Conservation (phyloP, 2,888 invertebrate species). For the Thelaira solivaga region DNA sequence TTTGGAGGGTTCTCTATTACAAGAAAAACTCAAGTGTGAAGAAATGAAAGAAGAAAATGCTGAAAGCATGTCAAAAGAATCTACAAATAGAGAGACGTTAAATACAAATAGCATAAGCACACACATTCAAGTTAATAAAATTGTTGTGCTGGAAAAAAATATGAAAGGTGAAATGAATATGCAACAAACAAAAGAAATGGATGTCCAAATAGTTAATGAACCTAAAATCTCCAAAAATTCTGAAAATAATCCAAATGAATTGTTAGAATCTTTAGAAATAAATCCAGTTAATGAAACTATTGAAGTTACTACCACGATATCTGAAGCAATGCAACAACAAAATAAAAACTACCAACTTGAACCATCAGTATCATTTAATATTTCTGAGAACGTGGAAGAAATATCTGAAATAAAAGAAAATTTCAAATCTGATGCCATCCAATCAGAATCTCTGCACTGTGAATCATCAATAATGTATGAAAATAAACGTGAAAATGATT, state of each 20-base stretch:
- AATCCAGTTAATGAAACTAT: neutral
- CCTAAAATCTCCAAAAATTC: neutral
- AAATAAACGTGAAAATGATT: slow-evolving; percentile 13
- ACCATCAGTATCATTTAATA: neutral
- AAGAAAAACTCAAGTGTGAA: slow-evolving; percentile 4
- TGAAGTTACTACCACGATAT: too few relatives aligned
- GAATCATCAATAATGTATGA: neutral
- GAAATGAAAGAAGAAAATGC: slow-evolving; percentile 16
- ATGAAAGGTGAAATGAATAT: neutral
- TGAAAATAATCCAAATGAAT: neutral
- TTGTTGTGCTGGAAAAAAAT: too few relatives aligned
- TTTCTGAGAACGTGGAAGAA: neutral
- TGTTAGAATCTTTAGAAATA: neutral
- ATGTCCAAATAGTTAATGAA: neutral
- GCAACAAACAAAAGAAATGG: neutral
- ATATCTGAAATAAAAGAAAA: neutral
- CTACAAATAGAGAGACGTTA: neutral
- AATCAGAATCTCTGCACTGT: neutral
- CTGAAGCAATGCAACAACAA: neutral
- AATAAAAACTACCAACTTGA: neutral
- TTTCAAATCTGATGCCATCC: neutral
- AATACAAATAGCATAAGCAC: too few relatives aligned
- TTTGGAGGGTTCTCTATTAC: neutral
- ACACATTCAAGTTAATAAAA: too few relatives aligned
- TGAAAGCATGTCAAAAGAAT: neutral